Evolutionary conservation across 2,797 vertebrate species (phyloP).

Genomic region (Sebastolobus altivelis): DNA sequence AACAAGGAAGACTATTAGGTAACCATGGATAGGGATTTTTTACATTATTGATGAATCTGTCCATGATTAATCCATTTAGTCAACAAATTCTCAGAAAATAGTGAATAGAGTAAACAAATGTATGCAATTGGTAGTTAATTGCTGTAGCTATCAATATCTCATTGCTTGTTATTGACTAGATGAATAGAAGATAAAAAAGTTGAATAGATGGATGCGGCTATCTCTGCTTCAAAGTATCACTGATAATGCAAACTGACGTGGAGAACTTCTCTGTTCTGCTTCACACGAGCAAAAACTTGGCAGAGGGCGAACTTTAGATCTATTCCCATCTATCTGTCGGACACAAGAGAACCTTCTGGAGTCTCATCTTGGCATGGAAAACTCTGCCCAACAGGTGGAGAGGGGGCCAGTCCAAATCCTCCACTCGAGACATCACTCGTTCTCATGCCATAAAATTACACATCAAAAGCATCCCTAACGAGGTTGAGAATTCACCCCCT

Average conservation of each 20-base stretch:
- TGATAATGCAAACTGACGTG: constrained; percentile 16
- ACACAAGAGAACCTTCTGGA: constrained; percentile 52
- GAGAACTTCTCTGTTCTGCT: constrained; percentile 27
- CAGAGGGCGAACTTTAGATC: constrained; percentile 36
- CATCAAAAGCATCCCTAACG: constrained; percentile 85
- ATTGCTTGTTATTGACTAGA: neutral
- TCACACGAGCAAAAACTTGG: constrained; percentile 45
- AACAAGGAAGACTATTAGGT: neutral
- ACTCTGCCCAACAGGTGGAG: constrained; percentile 76
- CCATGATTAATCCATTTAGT: too few species aligned
- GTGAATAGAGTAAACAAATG: neutral
- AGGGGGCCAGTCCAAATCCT: constrained; percentile 72
- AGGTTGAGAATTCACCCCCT: constrained; percentile 70
- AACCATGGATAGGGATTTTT: neutral
- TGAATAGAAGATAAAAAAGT: neutral
- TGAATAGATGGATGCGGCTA: neutral
- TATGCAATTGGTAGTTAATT: neutral
- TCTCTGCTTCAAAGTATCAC: constrained; percentile 6
- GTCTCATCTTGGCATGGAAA: constrained; percentile 75
- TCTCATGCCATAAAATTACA: constrained; percentile 84
- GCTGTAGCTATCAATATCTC: neutral
- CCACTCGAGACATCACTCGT: constrained; percentile 72
- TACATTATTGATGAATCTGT: neutral
- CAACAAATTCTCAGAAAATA: neutral
- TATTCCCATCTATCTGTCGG: constrained; percentile 56